A percentile compares a stretch with the other conserved stretches of the same genome.
Evolutionary conservation across 2,113 vertebrate species (phyloP).

Genomic region (Cryptotis parvus): DNA sequence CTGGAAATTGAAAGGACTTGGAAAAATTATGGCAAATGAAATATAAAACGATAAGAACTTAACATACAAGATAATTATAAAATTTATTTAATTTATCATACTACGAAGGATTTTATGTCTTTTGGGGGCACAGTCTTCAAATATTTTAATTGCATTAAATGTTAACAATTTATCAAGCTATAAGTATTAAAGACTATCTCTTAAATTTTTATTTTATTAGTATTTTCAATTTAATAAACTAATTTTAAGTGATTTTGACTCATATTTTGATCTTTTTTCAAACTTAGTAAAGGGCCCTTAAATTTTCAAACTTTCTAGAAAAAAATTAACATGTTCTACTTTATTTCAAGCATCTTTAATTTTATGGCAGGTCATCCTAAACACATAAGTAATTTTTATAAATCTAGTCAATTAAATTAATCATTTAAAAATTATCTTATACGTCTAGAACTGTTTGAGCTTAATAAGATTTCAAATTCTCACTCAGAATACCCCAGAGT

Average conservation of each 20-base stretch:
- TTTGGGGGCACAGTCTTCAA: neutral
- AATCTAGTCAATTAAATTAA: slow-evolving; percentile 12
- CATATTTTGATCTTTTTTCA: slow-evolving; percentile 13
- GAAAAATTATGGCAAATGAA: neutral
- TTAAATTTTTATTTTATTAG: slow-evolving; percentile 31
- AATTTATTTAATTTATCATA: neutral
- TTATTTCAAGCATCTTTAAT: neutral
- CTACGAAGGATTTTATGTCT: neutral
- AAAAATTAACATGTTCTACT: slow-evolving; percentile 42
- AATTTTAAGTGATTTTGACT: slow-evolving; percentile 31
- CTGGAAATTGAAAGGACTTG: neutral
- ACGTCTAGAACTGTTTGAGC: slow-evolving; percentile 8
- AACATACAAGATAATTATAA: neutral
- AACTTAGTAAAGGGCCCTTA: neutral
- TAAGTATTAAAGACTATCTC: slow-evolving; percentile 43
- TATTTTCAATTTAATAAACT: slow-evolving; percentile 29
- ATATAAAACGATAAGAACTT: neutral
- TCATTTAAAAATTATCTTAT: neutral
- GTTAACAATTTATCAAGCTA: slow-evolving; percentile 47
- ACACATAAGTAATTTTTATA: neutral
- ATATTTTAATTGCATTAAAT: slow-evolving; percentile 33
- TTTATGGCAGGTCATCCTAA: neutral
- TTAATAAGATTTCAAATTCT: slow-evolving; percentile 37
- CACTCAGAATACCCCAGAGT: too few species aligned
- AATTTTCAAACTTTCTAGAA: neutral